Evolutionary conservation across 1,140 invertebrate species (phyloP).

Genomic region (Theocolax elegans): DNA sequence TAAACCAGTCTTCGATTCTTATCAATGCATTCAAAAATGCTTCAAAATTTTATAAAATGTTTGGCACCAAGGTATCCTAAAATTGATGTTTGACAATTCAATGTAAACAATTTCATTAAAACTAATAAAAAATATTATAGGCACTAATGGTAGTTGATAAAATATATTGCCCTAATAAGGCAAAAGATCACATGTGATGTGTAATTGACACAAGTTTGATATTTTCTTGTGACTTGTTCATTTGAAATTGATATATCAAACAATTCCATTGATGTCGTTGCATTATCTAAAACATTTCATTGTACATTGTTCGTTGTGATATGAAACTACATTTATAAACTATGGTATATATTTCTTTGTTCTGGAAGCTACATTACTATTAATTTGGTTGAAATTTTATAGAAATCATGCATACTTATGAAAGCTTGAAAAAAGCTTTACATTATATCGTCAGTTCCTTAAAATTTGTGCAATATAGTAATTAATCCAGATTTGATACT

Average conservation of each 20-base stretch:
- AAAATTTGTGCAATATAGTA: too few species aligned
- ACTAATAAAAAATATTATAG: constrained; percentile 12
- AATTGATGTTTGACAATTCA: constrained; percentile 15
- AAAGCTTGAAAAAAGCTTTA: too few species aligned
- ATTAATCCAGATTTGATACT: too few species aligned
- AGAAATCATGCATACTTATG: neutral
- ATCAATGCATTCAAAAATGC: neutral
- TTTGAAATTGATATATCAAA: too few species aligned
- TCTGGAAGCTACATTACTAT: constrained; percentile 3
- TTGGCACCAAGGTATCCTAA: constrained; percentile 32
- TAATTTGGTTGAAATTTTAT: neutral
- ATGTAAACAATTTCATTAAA: constrained; percentile 9
- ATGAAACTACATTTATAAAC: neutral
- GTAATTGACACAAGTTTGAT: constrained; percentile 32
- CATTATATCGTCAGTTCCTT: too few species aligned
- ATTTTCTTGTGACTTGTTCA: constrained; percentile 13
- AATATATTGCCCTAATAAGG: constrained; percentile 4
- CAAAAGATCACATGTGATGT: constrained; percentile 27
- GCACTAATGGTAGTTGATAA: constrained; percentile 35
- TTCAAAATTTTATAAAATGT: constrained; percentile 7
- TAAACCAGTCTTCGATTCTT: constrained; percentile 23
- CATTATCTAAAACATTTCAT: too few species aligned
- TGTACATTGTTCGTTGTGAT: constrained; percentile 15
- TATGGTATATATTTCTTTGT: constrained; percentile 21
- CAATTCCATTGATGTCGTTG: too few species aligned